Base-by-base conservation (phyloP, 2,888 invertebrate species). In the Cheilosia soror region DNA sequence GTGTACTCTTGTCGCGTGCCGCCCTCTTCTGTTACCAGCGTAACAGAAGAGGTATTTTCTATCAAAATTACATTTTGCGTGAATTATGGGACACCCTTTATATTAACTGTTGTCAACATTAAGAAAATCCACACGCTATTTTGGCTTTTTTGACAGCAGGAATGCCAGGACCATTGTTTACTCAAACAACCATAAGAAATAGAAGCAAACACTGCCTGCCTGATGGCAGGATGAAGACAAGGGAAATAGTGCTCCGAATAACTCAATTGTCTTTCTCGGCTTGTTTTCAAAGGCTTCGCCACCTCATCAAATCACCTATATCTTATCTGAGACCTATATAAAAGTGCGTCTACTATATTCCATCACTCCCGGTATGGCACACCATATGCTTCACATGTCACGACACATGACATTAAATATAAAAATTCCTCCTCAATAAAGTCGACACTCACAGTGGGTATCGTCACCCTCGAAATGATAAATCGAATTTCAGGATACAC, bases 401-500 rank as follows among this genome's bases (percentile, higher is more conserved):
- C 33, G 68, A 27, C 79, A 83, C 73, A 83, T 83, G 79, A 79
- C 78, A 73, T 57, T 51, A 55, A 33, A 69, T 31, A 60, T 27
- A 65, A 57, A 78, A 68, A 44, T 58, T 63, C 20, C 27, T 44
- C 51, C 27, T 62, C 60, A 62, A 72, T 78, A 44, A 78, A 83
- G 53, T 73, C 63, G 66, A 51, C 60, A 68, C 68, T 57, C 44
- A 31, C 60, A 62, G 72, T 72, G 60, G 57, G 58, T 72, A 79
- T 75, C 69, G 71, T 80, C 71, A 47, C 76, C 80, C 65, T 76
- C 49, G 53, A 75, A 62, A 76, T 76, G 60, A 76, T 80, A 85
- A 76, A 84, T 80, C 80, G 75, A 80, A 76, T 55, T 58, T 40
- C 47, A 80, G 60, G 75, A 63, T 76, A 53, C 11, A 25, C 33